Conservation (phyloP, 2,888 invertebrate species). For the Zelleria hepariella region DNA sequence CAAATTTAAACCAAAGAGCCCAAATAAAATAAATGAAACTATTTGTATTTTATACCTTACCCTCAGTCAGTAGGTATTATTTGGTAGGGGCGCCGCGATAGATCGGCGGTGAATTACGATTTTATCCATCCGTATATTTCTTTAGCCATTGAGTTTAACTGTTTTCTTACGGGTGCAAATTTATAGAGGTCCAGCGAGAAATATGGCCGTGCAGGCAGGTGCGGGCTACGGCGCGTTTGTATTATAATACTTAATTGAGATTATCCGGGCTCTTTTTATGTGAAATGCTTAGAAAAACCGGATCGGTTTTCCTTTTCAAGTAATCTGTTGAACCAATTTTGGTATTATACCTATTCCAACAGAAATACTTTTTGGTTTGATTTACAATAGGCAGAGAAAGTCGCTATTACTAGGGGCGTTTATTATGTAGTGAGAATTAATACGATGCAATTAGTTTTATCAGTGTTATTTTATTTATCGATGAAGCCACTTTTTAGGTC, state of each 20-base stretch:
- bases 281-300: not conserved
- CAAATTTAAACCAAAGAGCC: not conserved
- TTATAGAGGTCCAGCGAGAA: slow-evolving; percentile 36
- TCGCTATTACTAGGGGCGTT: too few relatives aligned
- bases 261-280: not conserved
- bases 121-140: slow-evolving; percentile 53
- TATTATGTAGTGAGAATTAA: too few relatives aligned
- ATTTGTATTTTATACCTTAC: not conserved
- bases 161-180: slow-evolving; percentile 52
- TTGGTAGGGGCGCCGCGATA: not conserved
- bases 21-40: not conserved
- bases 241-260: slow-evolving; percentile 3
- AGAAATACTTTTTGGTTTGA: too few relatives aligned
- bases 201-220: slow-evolving; percentile 2
- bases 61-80: not conserved
- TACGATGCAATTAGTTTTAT: too few relatives aligned
- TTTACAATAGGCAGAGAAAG: too few relatives aligned
- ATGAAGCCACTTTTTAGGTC: too few relatives aligned
- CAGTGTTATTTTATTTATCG: too few relatives aligned
- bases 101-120: slow-evolving; percentile 25
- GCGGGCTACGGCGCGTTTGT: slow-evolving; percentile 1
- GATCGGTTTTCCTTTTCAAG: not conserved
- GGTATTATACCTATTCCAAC: not conserved
- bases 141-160: slow-evolving; percentile 60
- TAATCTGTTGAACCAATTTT: not conserved